These are phyloP conservation scores for Electrophaes corylata DNA, from an alignment of 2,888 invertebrate species.

Conservation along the genomic window DNA sequence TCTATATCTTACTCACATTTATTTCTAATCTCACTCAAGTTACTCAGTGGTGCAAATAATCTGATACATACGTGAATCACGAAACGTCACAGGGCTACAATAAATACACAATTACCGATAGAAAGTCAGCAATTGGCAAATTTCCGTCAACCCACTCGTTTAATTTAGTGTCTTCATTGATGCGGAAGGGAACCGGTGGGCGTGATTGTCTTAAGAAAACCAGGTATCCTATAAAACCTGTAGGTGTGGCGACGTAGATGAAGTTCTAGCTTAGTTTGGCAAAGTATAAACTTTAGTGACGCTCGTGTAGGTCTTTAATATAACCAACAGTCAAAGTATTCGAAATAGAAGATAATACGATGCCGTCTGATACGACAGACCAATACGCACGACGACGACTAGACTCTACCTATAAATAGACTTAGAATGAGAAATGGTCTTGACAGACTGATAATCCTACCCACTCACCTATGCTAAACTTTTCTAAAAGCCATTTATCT, in stretches of 20 bases:
- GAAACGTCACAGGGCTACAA: slow-evolving; percentile 43
- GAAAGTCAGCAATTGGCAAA: slow-evolving; percentile 77
- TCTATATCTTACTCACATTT: slow-evolving; percentile 22
- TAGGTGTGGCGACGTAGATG: slow-evolving; percentile 12
- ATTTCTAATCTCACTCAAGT: slow-evolving; percentile 30
- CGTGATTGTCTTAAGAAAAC: slow-evolving; percentile 51
- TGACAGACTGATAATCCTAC: not conserved
- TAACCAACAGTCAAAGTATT: slow-evolving; percentile 25
- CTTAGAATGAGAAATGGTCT: slow-evolving; percentile 1
- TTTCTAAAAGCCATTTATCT: not conserved
- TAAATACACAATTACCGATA: slow-evolving; percentile 67
- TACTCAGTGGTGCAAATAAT: slow-evolving; percentile 30
- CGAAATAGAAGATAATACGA: slow-evolving; percentile 29
- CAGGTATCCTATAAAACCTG: slow-evolving; percentile 12
- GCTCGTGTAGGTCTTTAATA: slow-evolving; percentile 23
- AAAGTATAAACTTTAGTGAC: slow-evolving; percentile 19
- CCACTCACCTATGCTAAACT: not conserved
- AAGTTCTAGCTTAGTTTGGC: slow-evolving; percentile 26
- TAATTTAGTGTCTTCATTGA: slow-evolving; percentile 57
- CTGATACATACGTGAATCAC: slow-evolving; percentile 51
- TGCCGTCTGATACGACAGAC: slow-evolving; percentile 18
- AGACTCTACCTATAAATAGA: slow-evolving; percentile 10
- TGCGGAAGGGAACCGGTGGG: slow-evolving; percentile 66
- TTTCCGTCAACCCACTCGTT: slow-evolving; percentile 65
- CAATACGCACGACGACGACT: slow-evolving; percentile 2